phyloP scores from a whole-genome alignment of 2,888 invertebrate species.

The Thumatha senex region DNA sequence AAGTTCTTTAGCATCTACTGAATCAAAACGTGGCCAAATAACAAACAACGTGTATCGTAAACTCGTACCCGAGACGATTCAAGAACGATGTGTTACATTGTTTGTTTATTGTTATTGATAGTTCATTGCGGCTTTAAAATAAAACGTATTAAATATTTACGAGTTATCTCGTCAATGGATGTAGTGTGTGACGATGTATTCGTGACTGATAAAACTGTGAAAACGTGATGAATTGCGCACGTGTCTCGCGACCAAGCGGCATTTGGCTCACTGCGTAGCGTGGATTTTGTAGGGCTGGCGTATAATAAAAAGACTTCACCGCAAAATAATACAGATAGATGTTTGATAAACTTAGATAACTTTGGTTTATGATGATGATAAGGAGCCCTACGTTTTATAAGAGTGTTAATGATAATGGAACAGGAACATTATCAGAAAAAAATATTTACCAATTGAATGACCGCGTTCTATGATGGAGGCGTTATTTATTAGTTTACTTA shows the following conservation, averaged over 20 bases:
- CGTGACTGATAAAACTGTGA: background rate
- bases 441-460: no score
- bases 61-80: no score
- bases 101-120: background rate
- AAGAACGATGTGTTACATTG: no score
- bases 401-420: background rate
- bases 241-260: slow-evolving; percentile 5
- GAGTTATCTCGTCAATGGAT: slow-evolving; percentile 8
- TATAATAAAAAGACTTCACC: background rate
- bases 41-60: background rate
- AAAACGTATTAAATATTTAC: background rate
- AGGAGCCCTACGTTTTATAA: background rate
- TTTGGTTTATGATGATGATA: background rate
- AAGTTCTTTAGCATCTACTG: no score
- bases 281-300: slow-evolving; percentile 3
- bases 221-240: slow-evolving; percentile 6
- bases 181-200: background rate
- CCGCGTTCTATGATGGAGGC: no score
- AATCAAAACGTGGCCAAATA: no score
- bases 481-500: no score
- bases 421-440: no score
- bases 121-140: slow-evolving; percentile 10
- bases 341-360: background rate
- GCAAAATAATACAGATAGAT: background rate
- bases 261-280: slow-evolving; percentile 2